phyloP scores from a whole-genome alignment of 2,113 vertebrate genomes.

The Larimichthys crocea region DNA sequence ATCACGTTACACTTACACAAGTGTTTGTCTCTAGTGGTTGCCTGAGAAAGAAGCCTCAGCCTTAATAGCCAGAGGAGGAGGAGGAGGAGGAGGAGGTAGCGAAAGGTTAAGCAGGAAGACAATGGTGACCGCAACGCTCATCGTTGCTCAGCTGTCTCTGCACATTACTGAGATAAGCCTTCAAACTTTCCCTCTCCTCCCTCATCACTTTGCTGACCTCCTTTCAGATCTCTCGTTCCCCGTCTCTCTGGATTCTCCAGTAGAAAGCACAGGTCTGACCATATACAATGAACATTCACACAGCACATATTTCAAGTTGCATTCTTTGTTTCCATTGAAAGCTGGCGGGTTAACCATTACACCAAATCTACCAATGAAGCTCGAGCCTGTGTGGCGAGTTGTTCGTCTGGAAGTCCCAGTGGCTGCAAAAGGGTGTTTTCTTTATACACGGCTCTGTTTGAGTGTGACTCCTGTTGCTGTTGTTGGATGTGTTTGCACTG shows the following conservation, averaged over 20 bases:
- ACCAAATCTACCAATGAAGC: neutral
- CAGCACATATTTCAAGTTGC: neutral
- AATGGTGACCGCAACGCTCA: conserved; percentile 61
- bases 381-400: conserved; percentile 2
- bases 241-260: neutral
- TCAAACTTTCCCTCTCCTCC: conserved; percentile 64
- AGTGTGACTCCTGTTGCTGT: neutral
- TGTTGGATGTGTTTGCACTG: neutral
- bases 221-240: conserved; percentile 44
- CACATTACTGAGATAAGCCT: conserved; percentile 75
- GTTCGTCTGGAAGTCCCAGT: conserved; percentile 12
- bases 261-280: neutral
- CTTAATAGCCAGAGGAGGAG: neutral
- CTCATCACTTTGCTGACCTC: conserved; percentile 67
- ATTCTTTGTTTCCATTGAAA: conserved; percentile 3
- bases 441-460: neutral
- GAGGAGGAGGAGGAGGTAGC: conserved; percentile 5
- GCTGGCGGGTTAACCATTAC: conserved; percentile 14
- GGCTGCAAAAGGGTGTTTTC: conserved; percentile 21
- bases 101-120: conserved; percentile 69
- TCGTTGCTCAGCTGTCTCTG: conserved; percentile 75
- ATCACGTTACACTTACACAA: neutral
- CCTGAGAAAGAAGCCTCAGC: neutral
- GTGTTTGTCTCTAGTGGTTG: neutral
- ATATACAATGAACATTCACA: neutral